Evolutionary conservation across 2,797 vertebrate genomes (phyloP), one percentile per base, ranked within the genome.

Genomic region (Pseudocheirus occidentalis): DNA sequence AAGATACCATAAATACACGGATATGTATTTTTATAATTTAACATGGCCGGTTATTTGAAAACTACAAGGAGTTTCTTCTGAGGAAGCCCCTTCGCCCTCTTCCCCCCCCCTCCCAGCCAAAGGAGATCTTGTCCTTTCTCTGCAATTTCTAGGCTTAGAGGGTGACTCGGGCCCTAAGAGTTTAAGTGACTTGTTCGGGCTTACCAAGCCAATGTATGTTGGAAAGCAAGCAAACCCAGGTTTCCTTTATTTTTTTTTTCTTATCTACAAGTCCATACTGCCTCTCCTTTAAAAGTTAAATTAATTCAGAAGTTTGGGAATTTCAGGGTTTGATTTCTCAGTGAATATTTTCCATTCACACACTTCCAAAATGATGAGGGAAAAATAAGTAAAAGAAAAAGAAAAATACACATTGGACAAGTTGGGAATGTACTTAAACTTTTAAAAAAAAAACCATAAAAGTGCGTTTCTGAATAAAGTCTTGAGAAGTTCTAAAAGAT

Each of bases 301-400:
- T 46, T 94, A 96, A 96, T 66, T 50, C 95, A 92, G 90, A 93
- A 55, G 92, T 94, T 97, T 95, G 94, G 92, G 87, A 95, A 93
- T 66, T 40, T 89, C 52, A 40, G 66, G 46, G 5, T 87, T 92
- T 31, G 92, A 73, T 31, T 73, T 95, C 55, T 96, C 58, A 92
- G 89, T n/a, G 92, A 95, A 59, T 21, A 90, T 81, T 95, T 73
- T 95, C 55, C 16, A 73, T 28, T 94, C 27, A 95, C 6, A 59
- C 12, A 53, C 7, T 55, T 90, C 94, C 21, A 93, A 0, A 92
- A 34, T 94, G 92, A 91, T 55, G 16, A 93, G 94, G 96, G 92
- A 53, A 94, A 91, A 34, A 66, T 6, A 66, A 66, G 13, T 34
- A 66, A 73, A 73, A 73, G 14, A 40, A 73, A 73, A 73, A 73